phyloP scores from a whole-genome alignment of 2,113 vertebrate genomes.

The Crotalus horridus region DNA sequence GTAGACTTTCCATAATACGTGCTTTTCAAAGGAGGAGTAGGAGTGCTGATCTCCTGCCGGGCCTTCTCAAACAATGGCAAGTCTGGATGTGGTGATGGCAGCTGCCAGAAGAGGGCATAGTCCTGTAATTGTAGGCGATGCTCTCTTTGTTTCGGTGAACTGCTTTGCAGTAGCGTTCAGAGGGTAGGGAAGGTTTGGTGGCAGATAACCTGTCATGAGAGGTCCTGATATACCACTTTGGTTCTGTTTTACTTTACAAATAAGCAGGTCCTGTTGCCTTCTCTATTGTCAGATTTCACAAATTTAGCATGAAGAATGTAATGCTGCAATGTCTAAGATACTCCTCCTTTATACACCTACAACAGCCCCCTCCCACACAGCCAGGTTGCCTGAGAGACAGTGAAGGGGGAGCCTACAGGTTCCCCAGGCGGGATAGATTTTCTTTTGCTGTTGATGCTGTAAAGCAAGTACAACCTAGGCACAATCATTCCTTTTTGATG shows the following conservation, averaged over 20 bases:
- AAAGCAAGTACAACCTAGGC: neutral
- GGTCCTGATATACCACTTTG: neutral
- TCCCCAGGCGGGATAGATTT: neutral
- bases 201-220: neutral
- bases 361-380: no score
- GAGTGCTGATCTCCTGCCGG: neutral
- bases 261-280: neutral
- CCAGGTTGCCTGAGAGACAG: neutral
- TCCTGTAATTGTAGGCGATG: neutral
- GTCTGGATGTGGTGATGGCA: neutral
- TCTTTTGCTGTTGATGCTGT: neutral
- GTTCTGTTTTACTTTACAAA: neutral
- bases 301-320: neutral
- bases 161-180: neutral
- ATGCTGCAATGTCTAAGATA: rapidly evolving
- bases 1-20: neutral
- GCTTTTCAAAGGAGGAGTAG: neutral
- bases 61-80: neutral
- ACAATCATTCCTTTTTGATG: neutral
- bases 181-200: neutral
- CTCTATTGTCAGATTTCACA: neutral
- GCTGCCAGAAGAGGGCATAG: constrained; percentile 60
- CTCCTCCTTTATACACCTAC: neutral
- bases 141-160: neutral
- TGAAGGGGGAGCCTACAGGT: neutral